These are phyloP conservation scores for Lates calcarifer DNA, from an alignment of 2,113 vertebrate species.

Conservation along the genomic window DNA sequence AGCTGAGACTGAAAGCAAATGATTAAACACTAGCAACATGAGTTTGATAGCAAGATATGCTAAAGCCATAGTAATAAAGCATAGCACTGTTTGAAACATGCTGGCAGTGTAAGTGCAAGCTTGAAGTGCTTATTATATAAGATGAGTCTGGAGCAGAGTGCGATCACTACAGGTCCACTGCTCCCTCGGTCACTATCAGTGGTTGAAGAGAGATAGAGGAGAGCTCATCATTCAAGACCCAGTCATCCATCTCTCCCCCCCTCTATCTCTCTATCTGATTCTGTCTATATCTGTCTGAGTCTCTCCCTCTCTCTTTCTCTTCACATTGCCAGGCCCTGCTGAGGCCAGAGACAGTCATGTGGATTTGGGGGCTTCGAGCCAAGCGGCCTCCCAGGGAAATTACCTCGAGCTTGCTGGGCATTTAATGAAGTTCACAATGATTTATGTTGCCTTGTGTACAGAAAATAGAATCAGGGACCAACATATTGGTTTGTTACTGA, in stretches of 20 bases:
- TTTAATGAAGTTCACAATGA: conserved; percentile 78
- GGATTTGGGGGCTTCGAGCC: conserved; percentile 63
- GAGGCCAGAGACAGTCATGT: conserved; percentile 56
- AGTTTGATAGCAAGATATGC: not conserved
- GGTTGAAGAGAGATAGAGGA: conserved; percentile 45
- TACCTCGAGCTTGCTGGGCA: conserved; percentile 65
- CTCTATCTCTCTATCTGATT: conserved; percentile 51
- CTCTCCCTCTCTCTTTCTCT: conserved; percentile 18
- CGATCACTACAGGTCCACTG: conserved; percentile 13
- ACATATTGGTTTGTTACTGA: conserved; percentile 75
- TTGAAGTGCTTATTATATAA: conserved; percentile 34
- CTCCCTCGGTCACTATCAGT: conserved; percentile 52
- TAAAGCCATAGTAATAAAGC: conserved; percentile 19
- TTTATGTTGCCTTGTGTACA: conserved; percentile 73
- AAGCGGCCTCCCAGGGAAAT: conserved; percentile 67
- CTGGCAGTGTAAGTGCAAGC: conserved; percentile 19
- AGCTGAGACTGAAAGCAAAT: not conserved
- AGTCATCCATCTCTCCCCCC: conserved; percentile 58
- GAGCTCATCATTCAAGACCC: conserved; percentile 58
- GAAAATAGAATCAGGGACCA: conserved; percentile 68
- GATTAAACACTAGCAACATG: not conserved
- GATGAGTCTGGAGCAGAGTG: conserved; percentile 36
- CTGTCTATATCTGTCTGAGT: conserved; percentile 6
- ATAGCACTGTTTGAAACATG: conserved; percentile 15
- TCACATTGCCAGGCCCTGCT: conserved; percentile 48